Evolutionary conservation across 2,888 invertebrate species (phyloP).

Genomic region (Esperia sulphurella): DNA sequence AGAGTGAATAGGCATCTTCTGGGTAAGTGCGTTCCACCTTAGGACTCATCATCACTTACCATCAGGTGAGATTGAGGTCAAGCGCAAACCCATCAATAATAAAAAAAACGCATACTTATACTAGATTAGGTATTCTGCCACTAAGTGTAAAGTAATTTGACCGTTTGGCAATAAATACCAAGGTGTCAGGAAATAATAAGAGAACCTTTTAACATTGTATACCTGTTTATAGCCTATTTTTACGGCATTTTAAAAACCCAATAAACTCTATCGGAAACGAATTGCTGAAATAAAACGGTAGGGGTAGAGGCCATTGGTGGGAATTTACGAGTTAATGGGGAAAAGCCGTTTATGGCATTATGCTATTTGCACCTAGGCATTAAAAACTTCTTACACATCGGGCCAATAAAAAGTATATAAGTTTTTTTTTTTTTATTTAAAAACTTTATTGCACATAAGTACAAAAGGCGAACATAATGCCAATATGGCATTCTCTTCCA

Average conservation of each 20-base stretch:
- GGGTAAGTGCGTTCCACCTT: no score
- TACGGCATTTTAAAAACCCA: conserved; percentile 37
- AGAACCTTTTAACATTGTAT: conserved; percentile 24
- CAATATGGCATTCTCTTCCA: no score
- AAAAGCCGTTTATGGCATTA: conserved; percentile 8
- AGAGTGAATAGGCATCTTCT: no score
- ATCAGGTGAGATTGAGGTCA: no score
- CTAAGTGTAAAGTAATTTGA: background rate
- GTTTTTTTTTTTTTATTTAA: no score
- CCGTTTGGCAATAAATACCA: conserved; percentile 17
- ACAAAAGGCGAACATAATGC: no score
- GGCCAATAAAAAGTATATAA: background rate
- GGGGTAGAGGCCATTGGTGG: conserved; percentile 15
- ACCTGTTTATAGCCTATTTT: conserved; percentile 39
- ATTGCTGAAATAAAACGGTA: conserved; percentile 35
- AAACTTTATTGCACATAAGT: no score
- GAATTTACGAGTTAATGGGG: conserved; percentile 17
- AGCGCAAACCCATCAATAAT: no score
- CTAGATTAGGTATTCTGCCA: no score
- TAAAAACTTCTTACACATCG: background rate
- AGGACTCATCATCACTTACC: no score
- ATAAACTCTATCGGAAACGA: conserved; percentile 34
- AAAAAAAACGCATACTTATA: no score
- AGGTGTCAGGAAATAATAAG: conserved; percentile 25
- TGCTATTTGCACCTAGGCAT: background rate